Evolutionary conservation across 2,797 vertebrate species (phyloP).

Genomic region (Setipinna tenuifilis): DNA sequence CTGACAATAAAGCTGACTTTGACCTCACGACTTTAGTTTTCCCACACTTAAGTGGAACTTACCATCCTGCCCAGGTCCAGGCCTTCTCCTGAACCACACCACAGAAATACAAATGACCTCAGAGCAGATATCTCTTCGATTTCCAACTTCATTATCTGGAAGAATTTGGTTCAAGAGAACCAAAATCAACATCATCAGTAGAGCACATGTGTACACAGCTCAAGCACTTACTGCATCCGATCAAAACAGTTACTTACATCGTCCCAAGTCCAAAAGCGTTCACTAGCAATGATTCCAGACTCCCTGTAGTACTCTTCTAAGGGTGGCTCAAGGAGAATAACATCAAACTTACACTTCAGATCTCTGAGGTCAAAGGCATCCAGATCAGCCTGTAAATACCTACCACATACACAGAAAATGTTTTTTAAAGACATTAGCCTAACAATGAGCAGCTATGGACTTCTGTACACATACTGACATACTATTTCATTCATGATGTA

Average conservation of each 20-base stretch:
- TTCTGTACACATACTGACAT: too few species aligned
- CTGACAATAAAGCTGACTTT: too few species aligned
- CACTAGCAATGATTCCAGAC: constrained; percentile 93
- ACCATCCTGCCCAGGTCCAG: constrained; percentile 97
- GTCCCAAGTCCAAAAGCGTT: constrained; percentile 98
- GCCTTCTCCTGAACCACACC: constrained; percentile 97
- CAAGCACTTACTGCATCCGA: not conserved
- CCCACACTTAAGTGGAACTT: too few species aligned
- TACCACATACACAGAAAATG: constrained; percentile 53
- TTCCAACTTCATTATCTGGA: constrained; percentile 96
- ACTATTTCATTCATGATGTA: not conserved
- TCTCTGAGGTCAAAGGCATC: constrained; percentile 93
- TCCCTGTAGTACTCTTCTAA: constrained; percentile 97
- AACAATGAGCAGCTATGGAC: too few species aligned
- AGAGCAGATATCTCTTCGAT: constrained; percentile 94
- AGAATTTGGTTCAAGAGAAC: not conserved
- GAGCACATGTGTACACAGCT: constrained; percentile 26
- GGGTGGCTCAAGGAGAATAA: constrained; percentile 94
- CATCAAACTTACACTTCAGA: constrained; percentile 94
- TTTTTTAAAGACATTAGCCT: not conserved
- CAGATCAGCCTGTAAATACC: constrained; percentile 95
- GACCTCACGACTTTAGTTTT: too few species aligned
- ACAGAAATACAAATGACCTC: constrained; percentile 95
- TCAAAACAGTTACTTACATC: constrained; percentile 72
- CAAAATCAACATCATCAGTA: not conserved